Conservation (phyloP, 2,113 vertebrate genomes). For the Psettodes erumei region DNA sequence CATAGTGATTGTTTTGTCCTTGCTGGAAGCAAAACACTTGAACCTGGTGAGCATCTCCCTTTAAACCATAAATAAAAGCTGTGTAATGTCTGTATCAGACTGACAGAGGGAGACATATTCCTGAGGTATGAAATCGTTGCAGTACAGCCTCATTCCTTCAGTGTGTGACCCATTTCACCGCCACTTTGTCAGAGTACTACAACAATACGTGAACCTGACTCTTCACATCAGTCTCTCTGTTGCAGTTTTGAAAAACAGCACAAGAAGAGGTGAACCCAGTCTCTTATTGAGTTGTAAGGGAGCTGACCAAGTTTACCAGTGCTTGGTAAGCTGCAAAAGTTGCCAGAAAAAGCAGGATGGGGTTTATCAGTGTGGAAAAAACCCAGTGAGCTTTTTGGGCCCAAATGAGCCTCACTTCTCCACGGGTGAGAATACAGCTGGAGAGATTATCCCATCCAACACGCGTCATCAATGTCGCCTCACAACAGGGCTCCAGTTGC, state of each 20-base stretch:
- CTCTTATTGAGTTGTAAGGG: background rate
- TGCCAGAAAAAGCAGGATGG: constrained; percentile 12
- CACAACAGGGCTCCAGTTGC: constrained; percentile 71
- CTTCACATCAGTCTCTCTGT: background rate
- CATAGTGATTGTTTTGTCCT: background rate
- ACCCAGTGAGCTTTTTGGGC: constrained; percentile 39
- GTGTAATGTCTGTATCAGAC: background rate
- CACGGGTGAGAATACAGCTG: constrained; percentile 71
- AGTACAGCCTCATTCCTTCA: background rate
- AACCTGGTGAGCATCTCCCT: background rate
- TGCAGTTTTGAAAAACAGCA: background rate
- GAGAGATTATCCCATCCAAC: constrained; percentile 77
- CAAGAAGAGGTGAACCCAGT: background rate
- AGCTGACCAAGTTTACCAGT: background rate
- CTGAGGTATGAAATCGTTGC: background rate
- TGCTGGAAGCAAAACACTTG: background rate
- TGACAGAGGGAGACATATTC: constrained; percentile 60
- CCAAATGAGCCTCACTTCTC: constrained; percentile 67
- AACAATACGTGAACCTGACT: constrained; percentile 4
- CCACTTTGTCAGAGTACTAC: background rate
- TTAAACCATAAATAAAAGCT: background rate
- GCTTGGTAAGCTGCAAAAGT: background rate
- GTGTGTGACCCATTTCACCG: constrained; percentile 14
- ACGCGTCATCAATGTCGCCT: constrained; percentile 77
- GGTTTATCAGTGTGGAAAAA: constrained; percentile 43